phyloP scores from a whole-genome alignment of 2,797 vertebrate species.

The Dipus sagitta region DNA sequence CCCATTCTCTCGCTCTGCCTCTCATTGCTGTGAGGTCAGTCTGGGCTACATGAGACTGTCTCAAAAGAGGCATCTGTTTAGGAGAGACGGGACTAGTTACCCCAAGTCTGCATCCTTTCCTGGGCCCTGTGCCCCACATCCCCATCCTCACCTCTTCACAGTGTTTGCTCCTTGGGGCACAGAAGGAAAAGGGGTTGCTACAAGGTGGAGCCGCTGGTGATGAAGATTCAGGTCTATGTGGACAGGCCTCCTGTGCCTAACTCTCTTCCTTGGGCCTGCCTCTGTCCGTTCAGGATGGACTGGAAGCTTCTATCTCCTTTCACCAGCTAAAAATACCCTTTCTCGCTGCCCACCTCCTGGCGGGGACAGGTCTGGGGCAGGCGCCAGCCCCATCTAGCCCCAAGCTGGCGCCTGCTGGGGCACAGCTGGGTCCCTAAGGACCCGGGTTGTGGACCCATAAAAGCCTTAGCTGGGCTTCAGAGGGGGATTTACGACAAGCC shows the following conservation, averaged over 20 bases:
- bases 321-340: conserved; percentile 68
- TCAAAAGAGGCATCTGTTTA: too few relatives aligned
- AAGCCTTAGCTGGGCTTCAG: not conserved
- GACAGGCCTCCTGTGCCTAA: not conserved
- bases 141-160: not conserved
- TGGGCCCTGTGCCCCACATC: too few relatives aligned
- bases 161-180: not conserved
- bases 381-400: conserved; percentile 34
- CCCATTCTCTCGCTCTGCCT: too few relatives aligned
- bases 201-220: not conserved
- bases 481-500: conserved; percentile 39
- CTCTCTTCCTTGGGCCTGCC: not conserved
- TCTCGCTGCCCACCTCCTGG: not conserved
- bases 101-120: too few relatives aligned
- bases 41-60: not conserved
- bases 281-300: not conserved
- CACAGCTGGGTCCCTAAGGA: conserved; percentile 37
- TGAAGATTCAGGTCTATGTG: not conserved
- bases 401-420: not conserved
- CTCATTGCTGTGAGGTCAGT: not conserved
- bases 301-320: conserved; percentile 7
- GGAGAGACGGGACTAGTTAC: too few relatives aligned
- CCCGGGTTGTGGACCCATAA: conserved; percentile 30
- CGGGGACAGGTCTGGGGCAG: not conserved
- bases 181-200: too few relatives aligned